Percentiles rank a stretch among this genome's conserved stretches.
phyloP scores from a whole-genome alignment of 2,888 invertebrate species.

The Volucella bombylans region DNA sequence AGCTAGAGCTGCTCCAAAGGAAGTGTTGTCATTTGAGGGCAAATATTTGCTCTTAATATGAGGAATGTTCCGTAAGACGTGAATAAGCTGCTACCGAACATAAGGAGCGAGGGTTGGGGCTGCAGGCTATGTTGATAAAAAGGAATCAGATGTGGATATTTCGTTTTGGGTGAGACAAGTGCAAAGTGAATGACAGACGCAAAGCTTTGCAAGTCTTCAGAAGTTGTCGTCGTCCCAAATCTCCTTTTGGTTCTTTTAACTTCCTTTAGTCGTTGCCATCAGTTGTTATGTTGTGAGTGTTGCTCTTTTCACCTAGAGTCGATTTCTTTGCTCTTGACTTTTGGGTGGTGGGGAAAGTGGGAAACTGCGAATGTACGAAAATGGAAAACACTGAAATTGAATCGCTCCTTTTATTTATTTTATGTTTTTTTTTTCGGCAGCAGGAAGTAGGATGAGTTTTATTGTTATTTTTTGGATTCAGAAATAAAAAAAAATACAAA shows the following conservation, averaged over 20 bases:
- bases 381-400: conserved; percentile 63
- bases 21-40: conserved; percentile 71
- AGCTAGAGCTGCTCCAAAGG: conserved; percentile 41
- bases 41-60: conserved; percentile 74
- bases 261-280: neutral
- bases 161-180: conserved; percentile 61
- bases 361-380: too few relatives aligned
- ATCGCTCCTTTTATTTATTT: conserved; percentile 60
- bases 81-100: conserved; percentile 3
- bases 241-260: too few relatives aligned
- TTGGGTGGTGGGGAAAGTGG: neutral
- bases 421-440: conserved; percentile 26
- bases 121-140: conserved; percentile 58
- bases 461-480: neutral
- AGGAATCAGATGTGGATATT: conserved; percentile 68
- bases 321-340: conserved; percentile 35
- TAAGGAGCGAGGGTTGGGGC: neutral
- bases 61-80: conserved; percentile 67
- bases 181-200: conserved; percentile 66
- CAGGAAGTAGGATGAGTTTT: conserved; percentile 6
- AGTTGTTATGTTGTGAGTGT: conserved; percentile 18
- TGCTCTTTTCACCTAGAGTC: conserved; percentile 60
- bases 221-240: conserved; percentile 24
- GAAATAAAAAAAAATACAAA: neutral
- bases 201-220: conserved; percentile 59